Conservation (phyloP, 2,113 vertebrate species). For the Sceloporus tristichus region DNA sequence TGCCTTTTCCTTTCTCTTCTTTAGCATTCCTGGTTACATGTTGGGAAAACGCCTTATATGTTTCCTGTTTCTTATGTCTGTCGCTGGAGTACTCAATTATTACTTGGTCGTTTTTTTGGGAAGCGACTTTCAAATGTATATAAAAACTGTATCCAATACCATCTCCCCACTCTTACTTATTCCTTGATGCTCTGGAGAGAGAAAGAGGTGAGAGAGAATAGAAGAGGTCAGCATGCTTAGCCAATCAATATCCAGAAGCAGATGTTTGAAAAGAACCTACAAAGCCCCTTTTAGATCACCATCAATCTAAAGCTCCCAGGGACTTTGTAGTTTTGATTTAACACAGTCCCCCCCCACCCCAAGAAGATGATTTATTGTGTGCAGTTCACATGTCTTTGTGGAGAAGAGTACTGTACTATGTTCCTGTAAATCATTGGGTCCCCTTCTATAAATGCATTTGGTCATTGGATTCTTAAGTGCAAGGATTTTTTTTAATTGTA, state of each 20-base stretch:
- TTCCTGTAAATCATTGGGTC: conserved; percentile 36
- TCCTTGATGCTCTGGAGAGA: conserved; percentile 73
- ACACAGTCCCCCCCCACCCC: conserved; percentile 57
- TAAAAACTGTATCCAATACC: conserved; percentile 84
- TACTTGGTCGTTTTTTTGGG: conserved; percentile 80
- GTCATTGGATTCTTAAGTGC: conserved; percentile 15
- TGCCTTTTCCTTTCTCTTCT: conserved; percentile 14
- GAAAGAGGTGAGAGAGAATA: conserved; percentile 1
- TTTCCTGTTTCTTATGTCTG: conserved; percentile 92
- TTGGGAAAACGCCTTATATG: conserved; percentile 92
- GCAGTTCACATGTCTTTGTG: background rate
- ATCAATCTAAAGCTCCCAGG: conserved; percentile 67
- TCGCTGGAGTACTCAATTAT: conserved; percentile 90
- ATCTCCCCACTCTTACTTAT: conserved; percentile 91
- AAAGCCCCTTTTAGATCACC: conserved; percentile 58
- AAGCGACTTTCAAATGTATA: conserved; percentile 87
- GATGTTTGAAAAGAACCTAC: conserved; percentile 50
- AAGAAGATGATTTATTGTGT: conserved; percentile 53
- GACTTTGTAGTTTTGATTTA: conserved; percentile 64
- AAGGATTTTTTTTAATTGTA: background rate
- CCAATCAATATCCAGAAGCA: conserved; percentile 52
- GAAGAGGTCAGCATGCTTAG: background rate
- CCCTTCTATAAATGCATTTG: conserved; percentile 2
- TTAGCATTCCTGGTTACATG: conserved; percentile 91
- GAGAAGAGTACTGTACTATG: conserved; percentile 25